Percentiles rank a stretch among this genome's conserved stretches.
Conservation (phyloP, 2,113 vertebrate genomes). For the Isichthys henryi region DNA sequence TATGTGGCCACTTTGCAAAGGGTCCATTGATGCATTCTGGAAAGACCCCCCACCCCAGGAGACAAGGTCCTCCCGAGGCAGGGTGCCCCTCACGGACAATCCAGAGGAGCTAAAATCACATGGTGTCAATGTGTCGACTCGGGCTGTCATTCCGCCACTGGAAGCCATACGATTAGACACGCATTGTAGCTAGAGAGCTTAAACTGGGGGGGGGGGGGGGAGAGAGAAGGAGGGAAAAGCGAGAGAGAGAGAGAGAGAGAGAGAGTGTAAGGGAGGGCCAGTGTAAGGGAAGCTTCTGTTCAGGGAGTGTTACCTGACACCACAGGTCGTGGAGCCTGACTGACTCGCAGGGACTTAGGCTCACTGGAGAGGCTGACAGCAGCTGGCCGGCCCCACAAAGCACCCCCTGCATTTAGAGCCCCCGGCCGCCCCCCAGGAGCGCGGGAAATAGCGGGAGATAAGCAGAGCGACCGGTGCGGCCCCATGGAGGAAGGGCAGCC, state of each 20-base stretch:
- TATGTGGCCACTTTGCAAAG: background rate
- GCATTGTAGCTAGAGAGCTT: constrained; percentile 21
- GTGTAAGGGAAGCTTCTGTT: constrained; percentile 20
- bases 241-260: background rate
- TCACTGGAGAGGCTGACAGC: constrained; percentile 4
- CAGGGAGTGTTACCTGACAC: constrained; percentile 40
- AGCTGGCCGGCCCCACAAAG: constrained; percentile 27
- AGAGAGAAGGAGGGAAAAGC: background rate
- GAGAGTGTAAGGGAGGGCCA: constrained; percentile 20
- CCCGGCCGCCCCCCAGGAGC: background rate
- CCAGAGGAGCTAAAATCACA: constrained; percentile 37
- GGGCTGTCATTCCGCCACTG: constrained; percentile 48
- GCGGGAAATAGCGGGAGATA: background rate
- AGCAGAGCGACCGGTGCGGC: background rate
- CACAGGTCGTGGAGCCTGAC: constrained; percentile 30
- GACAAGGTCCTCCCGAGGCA: background rate
- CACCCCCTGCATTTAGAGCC: constrained; percentile 22
- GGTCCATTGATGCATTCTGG: background rate
- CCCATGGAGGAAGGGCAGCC: constrained; percentile 36
- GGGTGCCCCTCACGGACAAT: background rate
- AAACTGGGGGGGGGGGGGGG: constrained; percentile 1
- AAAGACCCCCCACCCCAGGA: background rate
- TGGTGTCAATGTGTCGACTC: constrained; percentile 47
- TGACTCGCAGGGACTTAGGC: background rate
- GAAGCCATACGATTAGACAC: constrained; percentile 44